These are phyloP conservation scores for Callithrix jacchus DNA, from an alignment of 2,113 vertebrate species.

Conservation along the genomic window DNA sequence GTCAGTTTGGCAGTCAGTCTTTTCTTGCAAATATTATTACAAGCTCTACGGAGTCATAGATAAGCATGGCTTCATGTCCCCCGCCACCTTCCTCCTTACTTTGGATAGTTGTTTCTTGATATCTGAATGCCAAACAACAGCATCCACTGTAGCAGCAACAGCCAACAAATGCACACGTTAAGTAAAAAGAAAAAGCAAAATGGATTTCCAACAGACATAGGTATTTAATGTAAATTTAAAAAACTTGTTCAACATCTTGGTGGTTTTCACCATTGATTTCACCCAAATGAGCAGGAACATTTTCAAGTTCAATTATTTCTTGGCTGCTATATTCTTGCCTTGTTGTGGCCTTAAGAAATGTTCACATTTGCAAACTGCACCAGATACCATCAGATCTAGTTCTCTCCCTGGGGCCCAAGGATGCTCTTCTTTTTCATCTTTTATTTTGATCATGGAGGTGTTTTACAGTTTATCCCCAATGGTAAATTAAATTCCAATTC, in stretches of 20 bases:
- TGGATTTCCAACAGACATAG: not conserved
- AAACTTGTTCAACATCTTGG: not conserved
- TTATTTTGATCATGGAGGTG: constrained; percentile 18
- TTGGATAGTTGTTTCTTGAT: not conserved
- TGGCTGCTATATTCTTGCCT: not conserved
- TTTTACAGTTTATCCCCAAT: constrained; percentile 4
- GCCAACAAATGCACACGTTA: not conserved
- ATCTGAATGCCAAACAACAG: not conserved
- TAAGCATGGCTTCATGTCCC: not conserved
- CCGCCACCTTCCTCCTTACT: not conserved
- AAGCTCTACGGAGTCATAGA: not conserved
- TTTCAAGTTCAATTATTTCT: not conserved
- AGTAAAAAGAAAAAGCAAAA: not conserved
- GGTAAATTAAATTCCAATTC: constrained; percentile 39
- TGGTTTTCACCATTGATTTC: not conserved
- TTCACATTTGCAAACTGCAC: not conserved
- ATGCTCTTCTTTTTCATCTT: constrained; percentile 51
- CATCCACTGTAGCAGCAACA: not conserved
- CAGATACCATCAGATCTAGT: constrained; percentile 4
- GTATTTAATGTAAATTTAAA: not conserved
- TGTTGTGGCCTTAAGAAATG: not conserved
- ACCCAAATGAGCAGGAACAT: not conserved
- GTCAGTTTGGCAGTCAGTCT: not conserved
- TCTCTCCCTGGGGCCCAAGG: not conserved
- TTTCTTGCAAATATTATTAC: not conserved